Evolutionary conservation across 1,140 invertebrate species (phyloP).

Genomic region (Eufriesea mexicana): DNA sequence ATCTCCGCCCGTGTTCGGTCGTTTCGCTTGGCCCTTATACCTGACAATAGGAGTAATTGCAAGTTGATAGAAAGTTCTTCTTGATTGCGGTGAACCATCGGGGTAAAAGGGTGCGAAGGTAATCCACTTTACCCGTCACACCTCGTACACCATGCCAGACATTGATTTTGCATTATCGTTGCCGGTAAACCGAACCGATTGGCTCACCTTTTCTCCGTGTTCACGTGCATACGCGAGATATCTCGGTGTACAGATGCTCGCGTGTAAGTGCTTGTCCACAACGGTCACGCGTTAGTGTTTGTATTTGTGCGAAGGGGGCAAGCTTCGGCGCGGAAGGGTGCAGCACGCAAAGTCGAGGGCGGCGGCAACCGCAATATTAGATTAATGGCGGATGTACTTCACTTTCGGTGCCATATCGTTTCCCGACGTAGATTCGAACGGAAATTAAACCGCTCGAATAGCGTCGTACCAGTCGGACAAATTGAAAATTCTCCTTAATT

Average conservation of each 20-base stretch:
- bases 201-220: slow-evolving; percentile 15
- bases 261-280: slow-evolving; percentile 27
- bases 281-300: slow-evolving; percentile 30
- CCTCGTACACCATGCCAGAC: slow-evolving; percentile 51
- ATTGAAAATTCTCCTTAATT: slow-evolving; percentile 8
- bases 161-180: slow-evolving; percentile 73
- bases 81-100: slow-evolving; percentile 48
- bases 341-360: slow-evolving; percentile 71
- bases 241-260: background rate
- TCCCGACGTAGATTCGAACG: slow-evolving; percentile 33
- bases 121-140: slow-evolving; percentile 68
- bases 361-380: slow-evolving; percentile 72
- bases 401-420: slow-evolving; percentile 55
- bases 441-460: slow-evolving; percentile 50
- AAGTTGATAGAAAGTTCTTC: slow-evolving; percentile 37
- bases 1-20: too few species aligned
- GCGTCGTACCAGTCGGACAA: background rate
- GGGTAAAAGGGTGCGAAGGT: slow-evolving; percentile 41
- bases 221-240: slow-evolving; percentile 20
- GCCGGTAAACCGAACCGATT: slow-evolving; percentile 48
- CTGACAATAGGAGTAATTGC: background rate
- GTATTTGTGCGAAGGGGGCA: slow-evolving; percentile 55
- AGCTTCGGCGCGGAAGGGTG: slow-evolving; percentile 57
- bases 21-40: background rate
- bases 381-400: slow-evolving; percentile 73